Base-by-base conservation (phyloP, 2,888 invertebrate species). In the Tridacna gigas region DNA sequence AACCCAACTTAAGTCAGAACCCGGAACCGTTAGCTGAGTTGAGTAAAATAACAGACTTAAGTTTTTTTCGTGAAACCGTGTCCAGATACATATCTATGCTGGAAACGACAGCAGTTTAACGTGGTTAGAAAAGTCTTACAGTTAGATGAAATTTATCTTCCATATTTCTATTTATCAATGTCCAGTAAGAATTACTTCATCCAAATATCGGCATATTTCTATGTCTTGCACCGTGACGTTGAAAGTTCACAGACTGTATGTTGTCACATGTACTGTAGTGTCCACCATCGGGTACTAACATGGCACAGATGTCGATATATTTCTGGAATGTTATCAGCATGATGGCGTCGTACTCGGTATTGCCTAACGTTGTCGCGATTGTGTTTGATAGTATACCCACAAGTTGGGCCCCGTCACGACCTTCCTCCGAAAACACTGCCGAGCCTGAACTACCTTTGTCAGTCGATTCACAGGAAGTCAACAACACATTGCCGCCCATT, bases 301-400 rank as follows among this genome's bases (percentile, higher is more conserved):
- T 91, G 2, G 89, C 82, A 86, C 93, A 93, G 61, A 93, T 92
- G 76, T 93, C 92, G 26, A 85, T 79, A 15, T 92, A 84, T 82
- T 93, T 93, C n/a, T 86, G 77, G 84, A 90, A 82, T 9, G 93
- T 93, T 22, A 93, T 81, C 26, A 92, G 86, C 47, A 91, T 91
- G 65, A 93, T 92, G 37, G 92, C 89, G 37, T 91, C 92, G 83
- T 86, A 91, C 65, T 83, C 80, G 4, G 78, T 77, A 11, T 69
- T 63, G 5, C 77, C 84, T 13, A 74, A 75, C 22, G 79, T 73
- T 47, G 86, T 82, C 20, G 90, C 83, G 65, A 90, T 86, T 5
- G 89, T 88, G 81, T 90, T 91, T n/a, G 93, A 93, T 22, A 93
- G 80, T 11, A 93, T 78, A 2, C 93, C 93, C n/a, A 93, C 88